Evolutionary conservation across 2,888 invertebrate species (phyloP), one percentile per base, ranked within the genome.

Genomic region (Drosophila ochracea): DNA sequence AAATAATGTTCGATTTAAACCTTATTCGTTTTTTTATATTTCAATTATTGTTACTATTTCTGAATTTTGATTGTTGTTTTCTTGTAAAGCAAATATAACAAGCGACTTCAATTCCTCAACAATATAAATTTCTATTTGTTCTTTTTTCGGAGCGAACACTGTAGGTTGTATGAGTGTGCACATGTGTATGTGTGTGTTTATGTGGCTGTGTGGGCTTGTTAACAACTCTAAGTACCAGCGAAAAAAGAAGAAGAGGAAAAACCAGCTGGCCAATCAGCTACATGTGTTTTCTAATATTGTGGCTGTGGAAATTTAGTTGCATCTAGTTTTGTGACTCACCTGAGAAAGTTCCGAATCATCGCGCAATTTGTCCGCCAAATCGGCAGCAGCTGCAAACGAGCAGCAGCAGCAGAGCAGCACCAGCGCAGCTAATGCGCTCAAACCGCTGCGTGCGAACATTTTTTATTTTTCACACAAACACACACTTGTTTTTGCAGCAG

Each of bases 311-410:
- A 41, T 31, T 43, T 25, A 31, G 25, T 6, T 43, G 19, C 31
- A 50, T 43, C 37, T 66, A 21, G 35, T 50, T 28, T 53, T 53
- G 47, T 73, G 64, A 84, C 91, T 93, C 94, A 96, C 96, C 96
- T 96, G 95, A 80, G 96, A 95, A 82, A 96, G 94, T 92, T 96
- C 96, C 73, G 95, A 92, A 93, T 96, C 96, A 92, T 94, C 94
- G 84, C 94, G 94, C 83, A 96, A 94, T 94, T 95, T 95, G 92
- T 96, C 95, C 80, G 95, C 95, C 75, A 92, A 69, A 54, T 90
- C 91, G 65, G 90, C 89, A 61, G 61, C 76, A 70, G 76, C 71
- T 77, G 84, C 78, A 73, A 68, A 49, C 41, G 78, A 65, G 69
- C 68, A 80, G 77, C 70, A 80, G 61, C 58, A 80, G 64, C 61